Evolutionary conservation across 2,797 vertebrate genomes (phyloP), one percentile per base, ranked within the genome.

Genomic region (Pseudopleuronectes americanus): DNA sequence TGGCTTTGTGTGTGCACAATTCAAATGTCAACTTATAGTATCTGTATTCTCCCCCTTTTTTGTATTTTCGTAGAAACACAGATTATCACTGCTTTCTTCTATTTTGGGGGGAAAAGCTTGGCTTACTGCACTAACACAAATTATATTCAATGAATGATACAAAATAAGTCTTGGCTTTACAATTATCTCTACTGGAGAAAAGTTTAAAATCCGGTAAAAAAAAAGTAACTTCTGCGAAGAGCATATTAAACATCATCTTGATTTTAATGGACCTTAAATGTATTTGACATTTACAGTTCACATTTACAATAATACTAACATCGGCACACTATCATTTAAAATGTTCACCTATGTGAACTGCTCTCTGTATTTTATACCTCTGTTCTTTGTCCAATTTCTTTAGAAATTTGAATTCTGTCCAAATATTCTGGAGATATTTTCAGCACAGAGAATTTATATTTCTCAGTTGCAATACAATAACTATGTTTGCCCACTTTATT

Each of bases 391-490:
- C 8, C 55, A 43, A 12, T 36, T 10, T 36, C 3, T 36, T 36
- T 9, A 12, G 59, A 83, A 58, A 59, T 83, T 84, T 83, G 6
- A 87, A 84, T 75, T 81, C 38, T 87, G 89, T 84, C 64, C 74
- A 79, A 87, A 87, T 86, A 76, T 80, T 80, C 64, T 80, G 61
- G 71, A 78, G 58, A 77, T 67, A 77, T 85, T 83, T 43, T 87
- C 79, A 80, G 81, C 75, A 89, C 81, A 82, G 86, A 87, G 85
- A 93, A 91, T 91, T 91, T 91, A 91, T 76, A 71, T 24, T 86
- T 92, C 76, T 91, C 84, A 60, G 79, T 76, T 89, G 85, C 81
- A 83, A 87, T 76, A 80, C 67, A 73, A 59, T 65, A 57, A 54
- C 49, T 81, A 68, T 85, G 69, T 85, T 71, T 79, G 45, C 55